phyloP scores from a whole-genome alignment of 2,113 vertebrate genomes.

The Cyprinus carpio region DNA sequence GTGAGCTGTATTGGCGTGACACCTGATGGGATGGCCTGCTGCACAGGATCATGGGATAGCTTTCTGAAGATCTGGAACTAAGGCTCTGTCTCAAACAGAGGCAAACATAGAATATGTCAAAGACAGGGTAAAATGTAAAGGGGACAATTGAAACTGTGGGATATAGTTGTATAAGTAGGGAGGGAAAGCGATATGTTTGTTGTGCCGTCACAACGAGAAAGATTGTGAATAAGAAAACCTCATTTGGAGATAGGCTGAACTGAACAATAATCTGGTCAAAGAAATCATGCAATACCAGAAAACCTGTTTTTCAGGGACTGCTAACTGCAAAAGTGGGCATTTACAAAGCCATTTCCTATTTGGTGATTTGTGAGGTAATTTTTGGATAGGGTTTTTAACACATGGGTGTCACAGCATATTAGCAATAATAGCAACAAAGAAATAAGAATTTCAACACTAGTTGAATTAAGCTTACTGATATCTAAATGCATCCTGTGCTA shows the following conservation, averaged over 20 bases:
- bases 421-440: constrained; percentile 11
- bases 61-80: constrained; percentile 99
- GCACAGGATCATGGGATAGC: constrained; percentile 98
- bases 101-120: constrained; percentile 16
- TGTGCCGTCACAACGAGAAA: constrained; percentile 67
- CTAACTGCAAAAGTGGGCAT: constrained; percentile 29
- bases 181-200: constrained; percentile 52
- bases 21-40: constrained; percentile 90
- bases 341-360: constrained; percentile 1
- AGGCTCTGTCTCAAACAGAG: constrained; percentile 43
- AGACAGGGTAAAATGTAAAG: constrained; percentile 34
- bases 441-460: constrained; percentile 28
- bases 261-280: constrained; percentile 42
- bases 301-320: constrained; percentile 28
- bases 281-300: constrained; percentile 41
- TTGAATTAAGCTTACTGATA: constrained; percentile 8
- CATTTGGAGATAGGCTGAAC: constrained; percentile 53
- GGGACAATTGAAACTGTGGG: constrained; percentile 45
- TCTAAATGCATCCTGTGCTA: constrained; percentile 37
- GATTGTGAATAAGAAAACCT: constrained; percentile 39
- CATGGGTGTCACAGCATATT: neutral
- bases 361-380: constrained; percentile 22
- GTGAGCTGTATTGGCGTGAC: constrained; percentile 96
- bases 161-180: constrained; percentile 40
- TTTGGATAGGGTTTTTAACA: constrained; percentile 10